Percentiles rank a stretch among this genome's conserved stretches.
Conservation (phyloP, 2,113 vertebrate species). For the Ophthalmolycus amberensis region DNA sequence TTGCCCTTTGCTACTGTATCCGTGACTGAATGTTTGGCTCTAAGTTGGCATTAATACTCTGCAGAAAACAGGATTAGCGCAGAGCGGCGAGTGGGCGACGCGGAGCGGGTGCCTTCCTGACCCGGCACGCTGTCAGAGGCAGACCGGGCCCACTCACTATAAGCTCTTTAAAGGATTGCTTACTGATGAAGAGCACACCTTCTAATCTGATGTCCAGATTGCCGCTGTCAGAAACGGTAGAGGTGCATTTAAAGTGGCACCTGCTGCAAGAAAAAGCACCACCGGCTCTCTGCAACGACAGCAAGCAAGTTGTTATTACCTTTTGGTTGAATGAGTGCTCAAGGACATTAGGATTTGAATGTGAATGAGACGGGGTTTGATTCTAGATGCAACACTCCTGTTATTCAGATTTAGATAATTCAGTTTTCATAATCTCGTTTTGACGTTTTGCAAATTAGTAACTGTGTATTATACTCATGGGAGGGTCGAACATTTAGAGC, state of each 20-base stretch:
- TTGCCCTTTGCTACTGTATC: slow-evolving; percentile 4
- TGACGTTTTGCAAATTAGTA: slow-evolving; percentile 11
- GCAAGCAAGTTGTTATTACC: background rate
- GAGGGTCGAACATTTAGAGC: background rate
- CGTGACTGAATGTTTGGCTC: slow-evolving; percentile 29
- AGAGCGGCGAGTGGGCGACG: slow-evolving; percentile 39
- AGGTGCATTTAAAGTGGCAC: slow-evolving; percentile 61
- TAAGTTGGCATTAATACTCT: slow-evolving; percentile 41
- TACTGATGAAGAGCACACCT: slow-evolving; percentile 63
- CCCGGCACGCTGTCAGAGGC: slow-evolving; percentile 59
- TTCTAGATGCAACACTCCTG: slow-evolving; percentile 14
- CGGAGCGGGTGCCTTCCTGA: slow-evolving; percentile 57
- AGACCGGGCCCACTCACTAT: slow-evolving; percentile 60
- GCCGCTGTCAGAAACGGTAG: slow-evolving; percentile 65
- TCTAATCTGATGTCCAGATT: slow-evolving; percentile 78
- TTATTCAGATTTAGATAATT: slow-evolving; percentile 38
- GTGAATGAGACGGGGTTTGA: slow-evolving; percentile 12
- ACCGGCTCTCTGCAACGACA: slow-evolving; percentile 4
- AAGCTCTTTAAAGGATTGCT: slow-evolving; percentile 80
- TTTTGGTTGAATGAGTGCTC: slow-evolving; percentile 34
- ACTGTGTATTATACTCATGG: background rate
- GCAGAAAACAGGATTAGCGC: slow-evolving; percentile 71
- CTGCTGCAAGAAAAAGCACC: slow-evolving; percentile 47
- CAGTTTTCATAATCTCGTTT: slow-evolving; percentile 51
- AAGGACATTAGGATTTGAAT: slow-evolving; percentile 53